Conservation (phyloP, 2,888 invertebrate genomes). For the Phortica magna region DNA sequence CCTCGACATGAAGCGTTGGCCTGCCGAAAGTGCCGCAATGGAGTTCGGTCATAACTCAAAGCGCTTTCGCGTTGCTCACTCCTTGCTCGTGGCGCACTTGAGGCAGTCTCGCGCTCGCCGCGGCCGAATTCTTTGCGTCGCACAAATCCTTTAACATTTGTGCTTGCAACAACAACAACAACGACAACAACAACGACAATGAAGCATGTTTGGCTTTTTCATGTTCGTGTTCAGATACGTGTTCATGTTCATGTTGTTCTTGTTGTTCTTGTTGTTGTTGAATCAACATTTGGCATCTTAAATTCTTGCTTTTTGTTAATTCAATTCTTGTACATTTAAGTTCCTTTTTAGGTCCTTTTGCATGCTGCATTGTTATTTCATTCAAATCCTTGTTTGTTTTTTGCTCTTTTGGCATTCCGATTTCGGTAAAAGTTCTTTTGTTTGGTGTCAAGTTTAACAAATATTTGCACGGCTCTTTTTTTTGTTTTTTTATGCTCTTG, state of each 20-base stretch:
- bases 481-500: conserved; percentile 55
- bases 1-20: background rate
- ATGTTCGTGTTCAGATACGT: background rate
- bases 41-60: conserved; percentile 71
- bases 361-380: conserved; percentile 65
- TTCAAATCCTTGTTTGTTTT: conserved; percentile 45
- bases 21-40: conserved; percentile 39
- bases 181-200: no score
- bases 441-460: conserved; percentile 76
- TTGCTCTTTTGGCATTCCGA: conserved; percentile 48
- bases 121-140: no score
- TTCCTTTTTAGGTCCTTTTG: conserved; percentile 28
- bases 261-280: conserved; percentile 52
- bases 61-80: conserved; percentile 41
- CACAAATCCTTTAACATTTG: background rate
- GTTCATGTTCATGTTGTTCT: conserved; percentile 64
- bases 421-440: conserved; percentile 74
- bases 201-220: conserved; percentile 46
- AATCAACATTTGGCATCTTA: conserved; percentile 28
- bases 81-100: conserved; percentile 29
- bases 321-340: conserved; percentile 19
- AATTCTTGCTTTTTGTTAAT: conserved; percentile 36
- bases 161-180: no score
- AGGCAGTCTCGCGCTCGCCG: conserved; percentile 4
- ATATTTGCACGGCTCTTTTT: conserved; percentile 68